A percentile compares a stretch with the other conserved stretches of the same genome.
Evolutionary conservation across 2,113 vertebrate species (phyloP).

Genomic region (Grantiella picta): DNA sequence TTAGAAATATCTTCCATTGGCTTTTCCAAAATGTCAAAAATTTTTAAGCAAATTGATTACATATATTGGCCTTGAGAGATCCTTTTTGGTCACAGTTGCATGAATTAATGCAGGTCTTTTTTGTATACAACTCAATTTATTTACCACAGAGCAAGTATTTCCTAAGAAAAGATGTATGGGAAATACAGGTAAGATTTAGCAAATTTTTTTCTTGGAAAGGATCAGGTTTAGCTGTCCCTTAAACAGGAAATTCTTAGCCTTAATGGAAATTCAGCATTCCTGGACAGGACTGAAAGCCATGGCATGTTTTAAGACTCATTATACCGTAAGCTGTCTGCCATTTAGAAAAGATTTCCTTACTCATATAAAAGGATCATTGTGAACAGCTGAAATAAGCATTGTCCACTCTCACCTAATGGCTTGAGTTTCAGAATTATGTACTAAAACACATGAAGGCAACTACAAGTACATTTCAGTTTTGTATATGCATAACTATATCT

Average conservation of each 20-base stretch:
- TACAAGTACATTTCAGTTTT: background rate
- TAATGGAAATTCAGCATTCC: background rate
- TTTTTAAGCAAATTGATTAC: background rate
- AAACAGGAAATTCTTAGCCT: constrained; percentile 11
- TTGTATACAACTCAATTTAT: background rate
- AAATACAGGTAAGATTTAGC: background rate
- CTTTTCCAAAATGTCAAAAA: background rate
- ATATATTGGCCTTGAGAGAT: background rate
- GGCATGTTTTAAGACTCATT: background rate
- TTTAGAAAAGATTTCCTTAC: constrained; percentile 22
- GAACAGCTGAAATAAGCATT: background rate
- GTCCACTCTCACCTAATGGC: background rate
- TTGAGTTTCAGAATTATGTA: background rate
- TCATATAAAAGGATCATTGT: constrained; percentile 28
- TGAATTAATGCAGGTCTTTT: background rate
- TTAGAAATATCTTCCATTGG: background rate
- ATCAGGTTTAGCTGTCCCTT: background rate
- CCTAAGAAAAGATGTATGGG: background rate
- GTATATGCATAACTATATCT: background rate
- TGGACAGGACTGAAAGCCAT: background rate
- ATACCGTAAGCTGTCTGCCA: background rate
- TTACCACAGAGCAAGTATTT: background rate
- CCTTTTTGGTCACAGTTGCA: background rate
- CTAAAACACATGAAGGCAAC: background rate
- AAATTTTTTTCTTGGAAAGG: background rate